These are phyloP conservation scores for Myrmecobius fasciatus DNA, from an alignment of 2,113 vertebrate genomes.

Conservation along the genomic window DNA sequence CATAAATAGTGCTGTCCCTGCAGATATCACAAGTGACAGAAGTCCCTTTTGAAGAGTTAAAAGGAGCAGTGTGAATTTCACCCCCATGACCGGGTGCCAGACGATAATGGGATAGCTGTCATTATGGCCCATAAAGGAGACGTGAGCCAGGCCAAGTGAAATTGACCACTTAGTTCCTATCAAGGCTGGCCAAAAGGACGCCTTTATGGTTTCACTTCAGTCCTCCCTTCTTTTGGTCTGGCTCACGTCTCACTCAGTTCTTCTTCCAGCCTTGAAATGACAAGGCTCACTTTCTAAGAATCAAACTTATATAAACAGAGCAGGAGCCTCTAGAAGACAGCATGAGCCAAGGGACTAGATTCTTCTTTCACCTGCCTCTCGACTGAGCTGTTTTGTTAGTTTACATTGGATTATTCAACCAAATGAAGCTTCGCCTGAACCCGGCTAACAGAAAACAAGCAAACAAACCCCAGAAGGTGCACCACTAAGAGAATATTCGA, in stretches of 20 bases:
- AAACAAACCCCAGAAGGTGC: background rate
- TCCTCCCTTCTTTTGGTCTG: conserved; percentile 40
- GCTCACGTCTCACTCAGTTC: conserved; percentile 2
- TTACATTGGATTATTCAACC: conserved; percentile 42
- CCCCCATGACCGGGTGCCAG: conserved; percentile 30
- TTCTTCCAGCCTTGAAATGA: conserved; percentile 6
- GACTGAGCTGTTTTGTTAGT: conserved; percentile 30
- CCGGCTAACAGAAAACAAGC: conserved; percentile 30
- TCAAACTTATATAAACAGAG: conserved; percentile 17
- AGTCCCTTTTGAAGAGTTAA: conserved; percentile 21
- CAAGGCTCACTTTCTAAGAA: conserved; percentile 33
- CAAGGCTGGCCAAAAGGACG: background rate
- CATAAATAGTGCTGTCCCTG: background rate
- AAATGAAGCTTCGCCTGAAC: conserved; percentile 48
- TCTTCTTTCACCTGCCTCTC: conserved; percentile 36
- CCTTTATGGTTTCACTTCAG: conserved; percentile 1
- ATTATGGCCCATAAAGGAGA: background rate
- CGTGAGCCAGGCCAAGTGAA: conserved; percentile 16
- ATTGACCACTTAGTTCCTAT: conserved; percentile 11
- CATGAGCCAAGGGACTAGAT: background rate
- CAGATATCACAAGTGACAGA: conserved; percentile 45
- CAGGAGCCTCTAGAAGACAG: background rate
- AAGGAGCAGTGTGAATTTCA: background rate
- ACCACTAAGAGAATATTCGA: background rate
- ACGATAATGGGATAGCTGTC: conserved; percentile 31